Conservation (phyloP, 2,113 vertebrate genomes). For the Oncorhynchus nerka region DNA sequence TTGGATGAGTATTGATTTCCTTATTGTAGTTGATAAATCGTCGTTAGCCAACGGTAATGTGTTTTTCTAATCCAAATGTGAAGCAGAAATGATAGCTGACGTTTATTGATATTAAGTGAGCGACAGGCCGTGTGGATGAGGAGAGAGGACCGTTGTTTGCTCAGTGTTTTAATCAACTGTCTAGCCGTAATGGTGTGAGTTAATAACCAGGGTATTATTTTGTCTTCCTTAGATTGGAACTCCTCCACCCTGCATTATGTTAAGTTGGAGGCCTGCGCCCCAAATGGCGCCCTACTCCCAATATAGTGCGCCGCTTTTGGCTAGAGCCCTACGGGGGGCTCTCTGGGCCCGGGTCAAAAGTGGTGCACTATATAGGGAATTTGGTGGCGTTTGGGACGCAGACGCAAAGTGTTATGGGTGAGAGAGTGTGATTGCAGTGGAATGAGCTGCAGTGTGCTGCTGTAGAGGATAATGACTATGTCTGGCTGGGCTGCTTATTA, state of each 20-base stretch:
- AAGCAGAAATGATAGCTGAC: conserved; percentile 18
- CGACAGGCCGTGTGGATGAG: neutral
- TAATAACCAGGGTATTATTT: neutral
- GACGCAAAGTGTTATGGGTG: too few species aligned
- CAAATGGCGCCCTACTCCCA: too few species aligned
- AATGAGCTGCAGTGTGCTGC: too few species aligned
- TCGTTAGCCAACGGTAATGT: conserved; percentile 21
- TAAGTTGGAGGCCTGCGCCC: neutral
- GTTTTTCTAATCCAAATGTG: conserved; percentile 24
- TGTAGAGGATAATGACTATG: too few species aligned
- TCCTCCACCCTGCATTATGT: neutral
- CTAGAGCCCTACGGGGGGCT: too few species aligned
- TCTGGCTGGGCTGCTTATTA: too few species aligned
- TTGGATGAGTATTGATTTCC: conserved; percentile 57
- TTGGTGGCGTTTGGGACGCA: neutral
- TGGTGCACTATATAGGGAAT: too few species aligned
- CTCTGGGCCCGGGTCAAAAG: too few species aligned
- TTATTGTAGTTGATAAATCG: conserved; percentile 50
- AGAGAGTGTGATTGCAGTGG: too few species aligned
- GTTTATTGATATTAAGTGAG: conserved; percentile 2
- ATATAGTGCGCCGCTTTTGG: too few species aligned
- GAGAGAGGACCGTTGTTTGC: neutral
- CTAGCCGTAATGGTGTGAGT: neutral
- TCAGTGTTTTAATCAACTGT: neutral
- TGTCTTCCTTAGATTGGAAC: neutral